Evolutionary conservation across 2,888 invertebrate species (phyloP), one percentile per base, ranked within the genome.

Genomic region (Rhagonycha lutea): DNA sequence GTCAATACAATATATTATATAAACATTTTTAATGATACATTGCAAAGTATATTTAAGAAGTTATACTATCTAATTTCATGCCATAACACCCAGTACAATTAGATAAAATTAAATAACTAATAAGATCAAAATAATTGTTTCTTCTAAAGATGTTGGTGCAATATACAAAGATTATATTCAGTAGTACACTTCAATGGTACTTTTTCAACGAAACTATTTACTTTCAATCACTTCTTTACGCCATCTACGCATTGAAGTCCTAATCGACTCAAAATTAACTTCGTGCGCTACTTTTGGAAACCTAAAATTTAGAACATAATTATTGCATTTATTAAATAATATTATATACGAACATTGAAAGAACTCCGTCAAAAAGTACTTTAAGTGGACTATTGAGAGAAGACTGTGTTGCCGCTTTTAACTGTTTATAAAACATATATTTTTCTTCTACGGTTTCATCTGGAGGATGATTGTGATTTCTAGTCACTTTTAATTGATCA

Each of bases 391-490:
- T 72, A 8, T 72, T 60, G 8, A 70, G 62, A 24, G 73, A 70
- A 0, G 75, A 68, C n/a, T 75, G 75, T 1, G 77, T 74, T 11
- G 73, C 72, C 61, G 74, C 73, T 61, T 76, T 78, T 60, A 78
- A 74, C 9, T 76, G 72, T 60, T 70, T 74, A 24, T 76, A 73
- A 61, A 78, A 78, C 62, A 68, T 72, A 32, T 26, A 69, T 69
- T 76, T 78, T 10, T 78, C 78, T 70, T 80, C 79, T 10, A 80
- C 74, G 3, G 76, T 77, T 14, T 79, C 76, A 74, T 83, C 83
- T 14, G 83, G 83, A 3, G 83, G 83, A 77, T 83, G 83, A 78
- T 83, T 83, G 65, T 83, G 83, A 3, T 76, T 74, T 65, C 80
- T 79, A 14, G 81, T 82, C 23, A 83, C 79, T 68, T 79, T 79